Base-by-base conservation (phyloP, 2,113 vertebrate species). In the Urocynchramus pylzowi region DNA sequence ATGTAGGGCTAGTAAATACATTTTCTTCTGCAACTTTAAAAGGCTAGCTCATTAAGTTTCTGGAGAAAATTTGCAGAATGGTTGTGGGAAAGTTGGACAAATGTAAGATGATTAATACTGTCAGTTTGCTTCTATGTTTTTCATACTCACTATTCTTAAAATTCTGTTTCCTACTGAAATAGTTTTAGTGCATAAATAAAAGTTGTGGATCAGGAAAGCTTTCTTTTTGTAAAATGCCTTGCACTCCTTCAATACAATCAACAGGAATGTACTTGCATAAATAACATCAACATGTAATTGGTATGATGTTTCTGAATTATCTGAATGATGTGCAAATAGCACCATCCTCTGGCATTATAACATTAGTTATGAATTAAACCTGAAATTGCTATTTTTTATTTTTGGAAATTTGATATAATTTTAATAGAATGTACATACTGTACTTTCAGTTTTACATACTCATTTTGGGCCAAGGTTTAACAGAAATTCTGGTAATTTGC, bases 361-460 rank as follows among this genome's bases (percentile, higher is more conserved):
- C n/a, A 52, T 39, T 59, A 64, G 41, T 60, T 91, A 68, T 47
- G 54, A 67, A 81, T 88, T 76, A 80, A 93, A 77, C 41, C 33
- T 73, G 84, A 96, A 69, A 76, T 95, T 90, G 33, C 52, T 65
- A 11, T 75, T 76, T 63, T 60, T 90, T 93, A 88, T 96, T 97
- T 97, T 96, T 90, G 93, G 91, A 93, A 90, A 81, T 95, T 83
- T 5, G 12, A 84, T 94, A 65, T 54, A 90, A 88, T 93, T 94
- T 39, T 67, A 91, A 81, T 88, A 96, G 61, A 92, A 87, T 68
- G 74, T 95, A 56, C 95, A 91, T 95, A 76, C 75, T 93, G 95
- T 96, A 95, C 96, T 97, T 97, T 97, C 97, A 93, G 97, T 97
- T 97, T 96, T 97, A 88, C 93, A 90, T 87, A 95, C 95, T 97